Evolutionary conservation across 2,113 vertebrate genomes (phyloP), one percentile per base, ranked within the genome.

Genomic region (Rhipidura dahli): DNA sequence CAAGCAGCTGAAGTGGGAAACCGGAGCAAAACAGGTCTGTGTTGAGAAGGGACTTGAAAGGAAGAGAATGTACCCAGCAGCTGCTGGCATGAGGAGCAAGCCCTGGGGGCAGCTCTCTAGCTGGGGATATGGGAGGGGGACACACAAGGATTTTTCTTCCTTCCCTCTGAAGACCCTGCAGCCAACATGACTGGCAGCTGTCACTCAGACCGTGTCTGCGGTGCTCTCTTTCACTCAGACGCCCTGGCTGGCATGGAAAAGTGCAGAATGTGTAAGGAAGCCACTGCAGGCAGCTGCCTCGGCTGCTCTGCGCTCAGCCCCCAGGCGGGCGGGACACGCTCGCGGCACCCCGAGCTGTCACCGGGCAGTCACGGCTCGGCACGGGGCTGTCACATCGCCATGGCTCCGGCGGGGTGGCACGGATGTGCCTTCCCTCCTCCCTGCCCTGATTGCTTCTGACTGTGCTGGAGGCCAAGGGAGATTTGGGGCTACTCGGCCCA

Each of bases 1-100:
- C 50, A 94, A 69, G 51, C 66, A 83, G 76, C 66, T 95, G 11
- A 91, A 94, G 66, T 44, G 47, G 91, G 54, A 95, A 96, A 87
- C 22, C 26, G 73, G 66, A 87, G 77, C 70, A 61, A 91, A 92
- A 65, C 65, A 89, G 39, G 57, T 87, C 64, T 82, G 61, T 42
- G 37, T 31, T 40, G 72, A 89, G 77, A 70, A 94, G 28, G 37
- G 63, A 63, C 70, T 85, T 27, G 75, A 96, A 87, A 72, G 35
- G 77, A 83, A 80, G 53, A 83, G 51, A 94, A 90, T 24, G 75
- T 81, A 90, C 39, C 17, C 18, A 90, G 92, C 1, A 49, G 79
- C 76, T 83, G 56, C 86, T 45, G 35, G 37, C 86, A 71, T 65
- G 26, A 20, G 61, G 13, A 57, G 61, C 53, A 83, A 79, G 44